phyloP scores from a whole-genome alignment of 2,113 vertebrate genomes.

The Siniperca knerii region DNA sequence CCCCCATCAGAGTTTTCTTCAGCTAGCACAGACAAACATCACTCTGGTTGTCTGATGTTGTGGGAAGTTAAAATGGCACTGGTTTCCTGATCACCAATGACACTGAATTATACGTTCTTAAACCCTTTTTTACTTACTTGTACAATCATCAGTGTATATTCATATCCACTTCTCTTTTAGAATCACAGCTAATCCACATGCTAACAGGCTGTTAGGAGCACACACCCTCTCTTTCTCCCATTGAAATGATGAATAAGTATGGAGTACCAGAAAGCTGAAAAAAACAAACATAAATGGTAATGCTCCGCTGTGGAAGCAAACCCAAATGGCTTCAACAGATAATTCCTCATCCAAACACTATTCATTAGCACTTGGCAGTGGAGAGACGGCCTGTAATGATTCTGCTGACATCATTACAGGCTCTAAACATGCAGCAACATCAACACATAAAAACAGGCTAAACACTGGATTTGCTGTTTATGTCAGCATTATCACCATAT shows the following conservation, averaged over 20 bases:
- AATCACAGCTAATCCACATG: neutral
- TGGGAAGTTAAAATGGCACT: neutral
- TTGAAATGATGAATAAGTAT: slow-evolving; percentile 33
- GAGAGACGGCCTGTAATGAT: neutral
- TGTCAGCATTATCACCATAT: neutral
- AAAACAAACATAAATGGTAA: slow-evolving; percentile 41
- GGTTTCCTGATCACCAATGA: neutral
- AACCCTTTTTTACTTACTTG: neutral
- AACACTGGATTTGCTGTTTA: neutral
- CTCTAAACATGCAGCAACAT: slow-evolving; percentile 4
- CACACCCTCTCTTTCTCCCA: slow-evolving; percentile 1
- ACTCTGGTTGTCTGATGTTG: neutral
- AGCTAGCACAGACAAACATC: neutral
- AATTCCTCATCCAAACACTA: slow-evolving; percentile 47
- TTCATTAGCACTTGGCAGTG: slow-evolving; percentile 50
- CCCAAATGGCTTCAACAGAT: slow-evolving; percentile 38
- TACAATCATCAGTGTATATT: neutral
- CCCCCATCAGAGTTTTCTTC: neutral
- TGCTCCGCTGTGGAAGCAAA: slow-evolving; percentile 39
- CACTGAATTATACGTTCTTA: neutral
- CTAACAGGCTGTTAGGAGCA: slow-evolving; percentile 18
- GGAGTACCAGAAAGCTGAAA: slow-evolving; percentile 2
- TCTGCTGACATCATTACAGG: slow-evolving; percentile 12
- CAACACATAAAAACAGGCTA: neutral
- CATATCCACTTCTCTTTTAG: neutral